Conservation (phyloP, 1,140 invertebrate genomes). For the Bicyclus anynana region DNA sequence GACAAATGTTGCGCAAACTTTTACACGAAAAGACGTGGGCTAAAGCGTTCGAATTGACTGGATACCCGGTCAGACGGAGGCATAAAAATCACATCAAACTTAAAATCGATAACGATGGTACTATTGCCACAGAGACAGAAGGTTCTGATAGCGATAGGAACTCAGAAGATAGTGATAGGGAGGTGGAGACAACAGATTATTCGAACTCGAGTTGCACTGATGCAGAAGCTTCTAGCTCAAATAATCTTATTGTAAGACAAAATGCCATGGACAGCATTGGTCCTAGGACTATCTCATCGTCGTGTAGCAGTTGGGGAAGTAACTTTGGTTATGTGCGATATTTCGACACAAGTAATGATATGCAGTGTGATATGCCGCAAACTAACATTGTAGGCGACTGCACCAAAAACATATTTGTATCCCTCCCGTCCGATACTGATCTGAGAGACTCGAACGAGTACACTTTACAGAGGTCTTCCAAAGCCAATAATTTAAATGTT, state of each 20-base stretch:
- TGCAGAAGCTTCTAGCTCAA: constrained; percentile 45
- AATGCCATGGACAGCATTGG: constrained; percentile 77
- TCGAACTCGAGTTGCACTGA: constrained; percentile 59
- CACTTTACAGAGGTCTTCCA: constrained; percentile 32
- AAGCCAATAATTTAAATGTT: constrained; percentile 31
- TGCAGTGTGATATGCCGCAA: constrained; percentile 42
- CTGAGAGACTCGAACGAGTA: constrained; percentile 22
- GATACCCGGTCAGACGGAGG: constrained; percentile 72
- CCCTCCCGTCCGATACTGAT: constrained; percentile 13
- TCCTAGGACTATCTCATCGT: constrained; percentile 59
- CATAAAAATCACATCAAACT: constrained; percentile 79
- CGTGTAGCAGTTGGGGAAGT: constrained; percentile 73
- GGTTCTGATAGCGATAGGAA: constrained; percentile 54
- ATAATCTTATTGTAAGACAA: constrained; percentile 71
- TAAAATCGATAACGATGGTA: constrained; percentile 72
- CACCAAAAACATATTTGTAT: constrained; percentile 60
- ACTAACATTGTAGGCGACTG: constrained; percentile 52
- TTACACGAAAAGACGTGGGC: constrained; percentile 75
- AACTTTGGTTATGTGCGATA: constrained; percentile 82
- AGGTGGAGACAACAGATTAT: constrained; percentile 59
- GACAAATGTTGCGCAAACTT: constrained; percentile 84
- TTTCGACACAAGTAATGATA: constrained; percentile 69
- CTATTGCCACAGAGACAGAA: constrained; percentile 75
- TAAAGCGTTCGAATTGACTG: constrained; percentile 72
- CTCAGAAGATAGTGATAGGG: constrained; percentile 55